Evolutionary conservation across 2,113 vertebrate genomes (phyloP).

Genomic region (Sisor rabdophorus): DNA sequence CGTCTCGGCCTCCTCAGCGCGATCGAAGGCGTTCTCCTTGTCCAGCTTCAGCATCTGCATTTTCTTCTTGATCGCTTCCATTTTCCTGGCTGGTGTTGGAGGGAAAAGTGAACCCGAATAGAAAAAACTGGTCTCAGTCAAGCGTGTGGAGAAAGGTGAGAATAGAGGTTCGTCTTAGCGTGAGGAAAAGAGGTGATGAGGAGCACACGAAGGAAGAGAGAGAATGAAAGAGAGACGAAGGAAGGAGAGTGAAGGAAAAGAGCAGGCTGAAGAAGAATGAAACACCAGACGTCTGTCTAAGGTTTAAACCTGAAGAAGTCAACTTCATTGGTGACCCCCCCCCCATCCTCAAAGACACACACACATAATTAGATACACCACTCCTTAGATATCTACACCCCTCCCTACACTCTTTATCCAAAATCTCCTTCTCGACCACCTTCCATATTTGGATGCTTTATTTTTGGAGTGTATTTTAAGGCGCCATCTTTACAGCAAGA

Average conservation of each 20-base stretch:
- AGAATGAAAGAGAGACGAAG: constrained; percentile 28
- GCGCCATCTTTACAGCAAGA: background rate
- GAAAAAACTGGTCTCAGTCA: background rate
- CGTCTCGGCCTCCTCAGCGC: constrained; percentile 86
- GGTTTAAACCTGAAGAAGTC: constrained; percentile 73
- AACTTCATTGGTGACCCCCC: constrained; percentile 64
- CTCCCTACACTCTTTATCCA: constrained; percentile 23
- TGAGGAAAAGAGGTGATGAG: constrained; percentile 44
- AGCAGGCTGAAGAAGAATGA: constrained; percentile 56
- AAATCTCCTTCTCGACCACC: constrained; percentile 52
- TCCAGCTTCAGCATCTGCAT: constrained; percentile 98
- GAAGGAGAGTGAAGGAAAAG: constrained; percentile 25
- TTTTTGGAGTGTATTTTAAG: constrained; percentile 39
- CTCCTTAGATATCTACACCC: constrained; percentile 36
- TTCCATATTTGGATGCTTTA: constrained; percentile 81
- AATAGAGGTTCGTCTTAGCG: constrained; percentile 6
- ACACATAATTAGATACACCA: constrained; percentile 22
- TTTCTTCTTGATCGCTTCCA: constrained; percentile 99
- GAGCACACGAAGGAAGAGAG: constrained; percentile 10
- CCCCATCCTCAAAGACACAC: constrained; percentile 1
- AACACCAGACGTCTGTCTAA: constrained; percentile 51
- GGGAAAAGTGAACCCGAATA: background rate
- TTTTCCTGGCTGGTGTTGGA: constrained; percentile 57
- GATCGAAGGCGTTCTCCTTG: constrained; percentile 92
- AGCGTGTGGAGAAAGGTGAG: constrained; percentile 17